Base-by-base conservation (phyloP, 2,888 invertebrate species). In the Melinopterus prodromus region DNA sequence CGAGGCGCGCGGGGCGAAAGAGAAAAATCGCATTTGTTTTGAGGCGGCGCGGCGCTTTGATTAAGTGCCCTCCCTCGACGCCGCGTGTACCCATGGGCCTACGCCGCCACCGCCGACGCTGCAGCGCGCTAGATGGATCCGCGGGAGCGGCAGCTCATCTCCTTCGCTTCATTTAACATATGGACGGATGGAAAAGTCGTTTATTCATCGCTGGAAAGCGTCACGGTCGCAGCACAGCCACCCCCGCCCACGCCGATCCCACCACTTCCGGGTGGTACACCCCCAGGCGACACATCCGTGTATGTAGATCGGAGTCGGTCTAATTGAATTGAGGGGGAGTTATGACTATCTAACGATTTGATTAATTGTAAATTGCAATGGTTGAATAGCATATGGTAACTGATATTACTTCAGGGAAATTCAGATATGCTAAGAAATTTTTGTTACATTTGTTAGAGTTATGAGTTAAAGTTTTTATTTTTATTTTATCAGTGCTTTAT, bases 1-100 rank as follows among this genome's bases (percentile, higher is more conserved):
- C 83, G 83, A 78, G 81, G 78, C 36, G 78, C 36, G 74, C 36
- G n/a, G 74, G 35, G 37, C 74, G 74, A 82, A 81, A 85, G 86
- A 87, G 87, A 88, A 88, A 88, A 88, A 88, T 87, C 87, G 87
- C 86, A 86, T 88, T 88, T 88, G 88, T 88, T 88, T 87, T 87
- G 87, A 87, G 87, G 86, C 87, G 86, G 86, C 85, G 83, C 84
- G 85, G 85, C 85, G 86, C 85, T 86, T 87, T 88, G 88, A 88
- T 87, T 88, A 88, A 88, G 87, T 87, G 87, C 84, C 85, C 86
- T 86, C 86, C 86, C 86, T 86, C 85, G 86, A 85, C 85, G 85
- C 87, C 86, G 86, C 85, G 84, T 86, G 86, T 87, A 86, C 87
- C 86, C 84, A 82, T 85, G 85, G 85, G 74, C 36, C 36, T 74